Percentiles rank a stretch among this genome's conserved stretches.
Evolutionary conservation across 2,797 vertebrate species (phyloP).

Genomic region (Monodelphis domestica): DNA sequence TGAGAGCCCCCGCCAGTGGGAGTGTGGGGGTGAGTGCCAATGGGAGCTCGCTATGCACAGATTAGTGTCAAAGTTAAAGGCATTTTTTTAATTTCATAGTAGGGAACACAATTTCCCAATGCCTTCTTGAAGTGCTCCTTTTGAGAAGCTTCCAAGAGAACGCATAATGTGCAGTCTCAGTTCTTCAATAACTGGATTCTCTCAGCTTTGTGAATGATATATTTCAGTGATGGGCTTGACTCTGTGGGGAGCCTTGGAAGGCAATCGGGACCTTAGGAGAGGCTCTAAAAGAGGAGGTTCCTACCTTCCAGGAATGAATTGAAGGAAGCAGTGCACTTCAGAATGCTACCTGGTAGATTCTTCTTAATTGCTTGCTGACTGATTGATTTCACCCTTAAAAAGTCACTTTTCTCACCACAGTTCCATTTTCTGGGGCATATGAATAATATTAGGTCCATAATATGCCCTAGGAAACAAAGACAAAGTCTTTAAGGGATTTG

Average conservation of each 20-base stretch:
- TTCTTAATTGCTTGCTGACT: neutral
- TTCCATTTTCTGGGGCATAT: neutral
- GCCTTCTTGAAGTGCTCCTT: conserved; percentile 54
- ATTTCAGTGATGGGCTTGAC: conserved; percentile 14
- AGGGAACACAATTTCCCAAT: conserved; percentile 70
- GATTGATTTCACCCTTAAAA: neutral
- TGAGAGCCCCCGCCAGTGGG: conserved; percentile 1
- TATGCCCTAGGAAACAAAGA: neutral
- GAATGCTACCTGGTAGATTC: neutral
- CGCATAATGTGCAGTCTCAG: conserved; percentile 46
- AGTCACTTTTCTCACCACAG: neutral
- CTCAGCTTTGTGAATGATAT: conserved; percentile 40
- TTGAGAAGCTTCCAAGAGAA: conserved; percentile 69
- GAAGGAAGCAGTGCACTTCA: neutral
- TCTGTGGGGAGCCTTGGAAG: neutral
- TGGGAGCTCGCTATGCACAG: conserved; percentile 54
- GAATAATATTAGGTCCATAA: neutral
- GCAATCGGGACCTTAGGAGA: neutral
- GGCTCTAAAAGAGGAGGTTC: neutral
- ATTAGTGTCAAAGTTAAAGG: conserved; percentile 57
- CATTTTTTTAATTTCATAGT: conserved; percentile 57
- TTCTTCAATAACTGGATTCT: conserved; percentile 33
- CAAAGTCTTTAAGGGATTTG: neutral
- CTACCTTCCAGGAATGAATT: neutral
- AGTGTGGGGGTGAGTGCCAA: conserved; percentile 67